These are phyloP conservation scores for Mirza zaza DNA, from an alignment of 2,113 vertebrate species.

Conservation along the genomic window DNA sequence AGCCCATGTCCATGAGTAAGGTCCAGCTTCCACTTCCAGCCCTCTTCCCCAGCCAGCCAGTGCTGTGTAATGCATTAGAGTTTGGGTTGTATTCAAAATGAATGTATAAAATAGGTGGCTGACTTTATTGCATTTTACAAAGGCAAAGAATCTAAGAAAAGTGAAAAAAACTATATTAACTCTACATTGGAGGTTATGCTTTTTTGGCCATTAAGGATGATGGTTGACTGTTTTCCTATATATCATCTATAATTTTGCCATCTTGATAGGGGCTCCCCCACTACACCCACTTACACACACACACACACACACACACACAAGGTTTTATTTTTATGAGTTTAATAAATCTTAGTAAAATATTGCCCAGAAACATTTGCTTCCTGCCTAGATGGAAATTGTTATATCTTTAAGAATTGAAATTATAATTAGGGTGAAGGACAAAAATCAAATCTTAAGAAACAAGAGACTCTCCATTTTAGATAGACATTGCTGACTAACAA, in stretches of 20 bases:
- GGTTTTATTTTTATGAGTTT: background rate
- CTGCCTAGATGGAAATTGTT: background rate
- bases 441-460: conserved; percentile 10
- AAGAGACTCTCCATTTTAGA: background rate
- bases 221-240: background rate
- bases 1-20: background rate
- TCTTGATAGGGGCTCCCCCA: background rate
- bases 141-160: background rate
- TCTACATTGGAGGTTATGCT: background rate
- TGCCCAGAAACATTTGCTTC: background rate
- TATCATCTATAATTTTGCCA: background rate
- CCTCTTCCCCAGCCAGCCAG: background rate
- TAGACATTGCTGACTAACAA: background rate
- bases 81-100: background rate
- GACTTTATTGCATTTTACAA: background rate
- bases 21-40: background rate
- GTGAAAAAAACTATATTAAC: background rate
- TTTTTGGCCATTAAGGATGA: background rate
- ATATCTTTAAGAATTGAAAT: conserved; percentile 28
- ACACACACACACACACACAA: background rate
- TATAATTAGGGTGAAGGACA: background rate
- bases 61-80: background rate
- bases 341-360: background rate
- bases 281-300: background rate
- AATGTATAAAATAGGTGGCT: background rate